Percentiles rank a stretch among this genome's conserved stretches.
Evolutionary conservation across 2,113 vertebrate genomes (phyloP).

Genomic region (Xiphophorus hellerii): DNA sequence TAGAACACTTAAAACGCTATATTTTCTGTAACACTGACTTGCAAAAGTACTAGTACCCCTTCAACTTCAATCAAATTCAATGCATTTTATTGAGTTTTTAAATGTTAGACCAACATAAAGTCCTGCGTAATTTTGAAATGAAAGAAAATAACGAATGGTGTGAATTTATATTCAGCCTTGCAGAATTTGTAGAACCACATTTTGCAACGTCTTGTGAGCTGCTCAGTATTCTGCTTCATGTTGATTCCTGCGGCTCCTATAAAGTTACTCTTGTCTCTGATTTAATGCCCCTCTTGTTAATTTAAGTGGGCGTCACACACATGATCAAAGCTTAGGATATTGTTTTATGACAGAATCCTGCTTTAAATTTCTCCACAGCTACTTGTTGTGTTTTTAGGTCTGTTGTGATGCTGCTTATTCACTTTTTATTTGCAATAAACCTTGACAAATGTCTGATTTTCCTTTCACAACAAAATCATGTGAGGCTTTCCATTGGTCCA

Average conservation of each 20-base stretch:
- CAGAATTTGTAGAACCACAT: background rate
- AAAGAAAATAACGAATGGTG: background rate
- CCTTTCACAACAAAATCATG: background rate
- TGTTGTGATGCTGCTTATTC: background rate
- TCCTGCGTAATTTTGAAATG: background rate
- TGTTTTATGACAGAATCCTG: background rate
- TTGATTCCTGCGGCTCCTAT: background rate
- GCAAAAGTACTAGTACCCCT: background rate
- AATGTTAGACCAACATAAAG: background rate
- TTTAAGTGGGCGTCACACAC: background rate
- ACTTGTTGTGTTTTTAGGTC: background rate
- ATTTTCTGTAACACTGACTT: background rate
- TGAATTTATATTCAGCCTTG: background rate
- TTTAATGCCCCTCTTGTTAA: background rate
- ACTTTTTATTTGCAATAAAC: background rate
- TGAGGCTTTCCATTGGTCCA: background rate
- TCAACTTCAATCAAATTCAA: background rate
- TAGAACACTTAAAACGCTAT: constrained; percentile 69
- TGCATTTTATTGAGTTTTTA: background rate
- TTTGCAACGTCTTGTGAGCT: background rate
- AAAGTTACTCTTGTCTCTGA: background rate
- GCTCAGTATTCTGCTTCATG: background rate
- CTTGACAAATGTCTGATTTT: background rate
- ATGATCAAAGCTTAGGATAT: background rate
- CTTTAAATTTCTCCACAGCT: background rate